Evolutionary conservation across 2,797 vertebrate species (phyloP).

Genomic region (Tapera naevia): DNA sequence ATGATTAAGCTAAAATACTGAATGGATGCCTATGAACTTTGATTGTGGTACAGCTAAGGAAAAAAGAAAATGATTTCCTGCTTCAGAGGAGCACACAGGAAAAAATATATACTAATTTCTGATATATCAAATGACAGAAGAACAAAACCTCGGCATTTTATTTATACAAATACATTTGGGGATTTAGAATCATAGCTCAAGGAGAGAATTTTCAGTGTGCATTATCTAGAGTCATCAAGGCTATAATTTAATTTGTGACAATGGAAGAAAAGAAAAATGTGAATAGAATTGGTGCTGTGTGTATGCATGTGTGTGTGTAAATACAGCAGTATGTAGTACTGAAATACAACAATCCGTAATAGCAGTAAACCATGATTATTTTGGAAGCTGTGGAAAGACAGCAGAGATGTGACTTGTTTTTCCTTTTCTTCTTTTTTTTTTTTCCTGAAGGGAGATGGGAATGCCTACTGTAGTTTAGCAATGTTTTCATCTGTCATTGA

Average conservation of each 20-base stretch:
- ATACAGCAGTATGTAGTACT: not conserved
- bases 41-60: slow-evolving; percentile 30
- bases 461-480: not conserved
- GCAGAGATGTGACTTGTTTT: not conserved
- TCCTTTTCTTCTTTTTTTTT: not conserved
- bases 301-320: not conserved
- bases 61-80: slow-evolving; percentile 51
- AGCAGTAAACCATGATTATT: not conserved
- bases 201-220: not conserved
- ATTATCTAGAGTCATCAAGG: slow-evolving; percentile 3
- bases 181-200: not conserved
- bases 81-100: not conserved
- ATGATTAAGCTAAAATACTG: slow-evolving; percentile 56
- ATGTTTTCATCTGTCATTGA: not conserved
- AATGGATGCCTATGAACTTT: slow-evolving; percentile 20
- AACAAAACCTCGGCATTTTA: not conserved
- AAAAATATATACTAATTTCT: slow-evolving; percentile 42
- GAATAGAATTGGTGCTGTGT: not conserved
- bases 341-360: not conserved
- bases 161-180: not conserved
- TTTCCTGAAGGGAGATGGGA: not conserved
- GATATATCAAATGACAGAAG: not conserved
- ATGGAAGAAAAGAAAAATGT: not conserved
- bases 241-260: slow-evolving; percentile 24
- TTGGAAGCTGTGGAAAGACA: slow-evolving; percentile 1